A percentile compares a stretch with the other conserved stretches of the same genome.
Evolutionary conservation across 2,888 invertebrate genomes (phyloP).

Genomic region (Hydrotaea diabolus): DNA sequence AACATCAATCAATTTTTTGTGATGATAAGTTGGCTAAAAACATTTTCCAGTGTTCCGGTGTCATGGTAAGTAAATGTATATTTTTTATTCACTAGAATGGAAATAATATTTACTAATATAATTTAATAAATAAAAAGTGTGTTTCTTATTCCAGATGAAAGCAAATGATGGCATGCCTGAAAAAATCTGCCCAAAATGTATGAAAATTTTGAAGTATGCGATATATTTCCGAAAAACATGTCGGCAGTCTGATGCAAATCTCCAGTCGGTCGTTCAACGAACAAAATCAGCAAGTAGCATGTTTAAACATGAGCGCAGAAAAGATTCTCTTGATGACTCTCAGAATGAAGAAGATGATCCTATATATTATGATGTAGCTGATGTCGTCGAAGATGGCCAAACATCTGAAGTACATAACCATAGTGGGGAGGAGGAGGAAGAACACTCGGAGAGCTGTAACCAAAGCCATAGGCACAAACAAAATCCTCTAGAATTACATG

Average conservation of each 20-base stretch:
- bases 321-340: neutral
- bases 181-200: conserved; percentile 73
- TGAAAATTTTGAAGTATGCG: conserved; percentile 63
- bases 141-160: conserved; percentile 71
- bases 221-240: conserved; percentile 66
- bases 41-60: conserved; percentile 70
- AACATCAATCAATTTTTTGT: conserved; percentile 67
- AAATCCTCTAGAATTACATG: too few species aligned
- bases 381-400: neutral
- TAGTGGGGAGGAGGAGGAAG: conserved; percentile 15
- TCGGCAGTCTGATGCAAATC: conserved; percentile 62
- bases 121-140: too few species aligned
- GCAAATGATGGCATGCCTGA: conserved; percentile 74
- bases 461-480: neutral
- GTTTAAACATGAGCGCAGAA: conserved; percentile 52
- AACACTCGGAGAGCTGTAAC: conserved; percentile 1
- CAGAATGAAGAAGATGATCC: neutral
- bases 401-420: neutral
- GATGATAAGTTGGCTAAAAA: conserved; percentile 65
- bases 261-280: conserved; percentile 65
- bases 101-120: too few species aligned
- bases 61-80: conserved; percentile 69
- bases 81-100: too few species aligned
- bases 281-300: conserved; percentile 65
- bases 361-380: neutral